Evolutionary conservation across 2,888 invertebrate species (phyloP).

Genomic region (Schizaphis graminum): DNA sequence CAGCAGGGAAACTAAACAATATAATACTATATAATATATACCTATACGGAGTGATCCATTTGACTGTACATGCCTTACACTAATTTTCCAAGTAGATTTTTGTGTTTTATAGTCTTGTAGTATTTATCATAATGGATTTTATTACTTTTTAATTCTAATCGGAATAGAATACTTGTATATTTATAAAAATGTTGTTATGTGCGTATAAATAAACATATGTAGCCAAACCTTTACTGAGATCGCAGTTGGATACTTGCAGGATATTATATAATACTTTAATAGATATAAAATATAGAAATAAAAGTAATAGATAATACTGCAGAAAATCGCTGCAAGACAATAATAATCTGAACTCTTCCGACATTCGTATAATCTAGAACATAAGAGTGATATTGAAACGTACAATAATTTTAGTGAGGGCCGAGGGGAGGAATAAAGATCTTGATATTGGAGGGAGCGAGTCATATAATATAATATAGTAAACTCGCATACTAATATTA

Average conservation of each 20-base stretch:
- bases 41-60: background rate
- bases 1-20: background rate
- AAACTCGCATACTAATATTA: too few relatives aligned
- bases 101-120: background rate
- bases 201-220: background rate
- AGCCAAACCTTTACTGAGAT: background rate
- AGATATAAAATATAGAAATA: background rate
- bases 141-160: background rate
- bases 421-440: too few relatives aligned
- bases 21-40: background rate
- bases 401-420: too few relatives aligned
- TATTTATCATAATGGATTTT: background rate
- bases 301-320: background rate
- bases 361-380: background rate
- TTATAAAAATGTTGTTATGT: background rate
- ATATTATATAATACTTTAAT: background rate
- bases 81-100: background rate
- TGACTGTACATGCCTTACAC: background rate
- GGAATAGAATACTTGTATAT: background rate
- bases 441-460: too few relatives aligned
- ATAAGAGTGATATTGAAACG: background rate
- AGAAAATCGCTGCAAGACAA: background rate
- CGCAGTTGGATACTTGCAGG: background rate
- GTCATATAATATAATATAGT: too few relatives aligned
- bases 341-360: background rate